These are phyloP conservation scores for Phaethornis superciliosus DNA, from an alignment of 2,113 vertebrate genomes.

Conservation along the genomic window DNA sequence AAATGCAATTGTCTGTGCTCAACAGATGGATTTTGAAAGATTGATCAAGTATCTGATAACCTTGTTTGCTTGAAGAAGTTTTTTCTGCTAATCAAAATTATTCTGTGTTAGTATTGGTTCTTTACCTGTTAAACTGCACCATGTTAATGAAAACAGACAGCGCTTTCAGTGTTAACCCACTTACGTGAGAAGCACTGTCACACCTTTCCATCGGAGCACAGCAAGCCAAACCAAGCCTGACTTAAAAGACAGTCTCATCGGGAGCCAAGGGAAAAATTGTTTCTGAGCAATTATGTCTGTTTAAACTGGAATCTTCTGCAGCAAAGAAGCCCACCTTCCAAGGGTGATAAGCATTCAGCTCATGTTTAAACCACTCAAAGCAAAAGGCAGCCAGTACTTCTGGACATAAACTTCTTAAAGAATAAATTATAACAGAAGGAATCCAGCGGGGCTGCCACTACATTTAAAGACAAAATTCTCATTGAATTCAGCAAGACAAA, in stretches of 20 bases:
- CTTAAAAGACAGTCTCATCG: background rate
- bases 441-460: background rate
- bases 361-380: constrained; percentile 16
- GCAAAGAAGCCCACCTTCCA: background rate
- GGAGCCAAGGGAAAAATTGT: background rate
- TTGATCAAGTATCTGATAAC: constrained; percentile 4
- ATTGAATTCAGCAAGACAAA: constrained; percentile 55
- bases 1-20: background rate
- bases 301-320: background rate
- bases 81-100: background rate
- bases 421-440: constrained; percentile 45
- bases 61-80: background rate
- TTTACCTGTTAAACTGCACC: background rate
- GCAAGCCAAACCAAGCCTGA: background rate
- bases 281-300: background rate
- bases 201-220: background rate
- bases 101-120: background rate
- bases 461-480: constrained; percentile 55
- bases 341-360: constrained; percentile 14
- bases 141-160: background rate
- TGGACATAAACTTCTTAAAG: constrained; percentile 30
- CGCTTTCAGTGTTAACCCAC: background rate
- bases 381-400: background rate
- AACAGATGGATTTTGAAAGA: constrained; percentile 44
- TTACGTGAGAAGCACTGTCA: background rate